Percentiles rank a stretch among this genome's conserved stretches.
Evolutionary conservation across 1,140 invertebrate genomes (phyloP).

Genomic region (Sesamia nonagrioides): DNA sequence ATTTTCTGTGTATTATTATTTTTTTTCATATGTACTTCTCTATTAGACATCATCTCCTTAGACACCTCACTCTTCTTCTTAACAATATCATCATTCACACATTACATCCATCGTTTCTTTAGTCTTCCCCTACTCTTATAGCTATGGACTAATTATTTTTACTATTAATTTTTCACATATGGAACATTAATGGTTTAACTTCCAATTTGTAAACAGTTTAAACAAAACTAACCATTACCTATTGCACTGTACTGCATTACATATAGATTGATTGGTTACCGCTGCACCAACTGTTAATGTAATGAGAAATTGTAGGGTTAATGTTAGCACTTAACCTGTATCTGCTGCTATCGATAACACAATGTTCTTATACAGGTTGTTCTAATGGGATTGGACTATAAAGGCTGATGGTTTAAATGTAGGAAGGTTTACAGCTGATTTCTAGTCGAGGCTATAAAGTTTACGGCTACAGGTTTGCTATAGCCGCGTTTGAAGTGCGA

Average conservation of each 20-base stretch:
- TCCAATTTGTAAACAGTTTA: too few relatives aligned
- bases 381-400: neutral
- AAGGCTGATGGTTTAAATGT: neutral
- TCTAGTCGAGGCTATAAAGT: constrained; percentile 15
- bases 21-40: too few relatives aligned
- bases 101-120: too few relatives aligned
- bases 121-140: too few relatives aligned
- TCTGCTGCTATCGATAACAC: constrained; percentile 24
- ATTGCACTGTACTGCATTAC: neutral
- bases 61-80: too few relatives aligned
- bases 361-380: neutral
- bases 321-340: constrained; percentile 35
- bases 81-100: too few relatives aligned
- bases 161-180: too few relatives aligned
- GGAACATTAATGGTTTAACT: neutral
- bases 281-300: constrained; percentile 5
- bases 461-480: neutral
- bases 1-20: too few relatives aligned
- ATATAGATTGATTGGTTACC: neutral
- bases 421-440: neutral
- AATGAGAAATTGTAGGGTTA: constrained; percentile 42
- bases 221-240: neutral
- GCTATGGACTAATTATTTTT: too few relatives aligned
- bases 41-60: too few relatives aligned
- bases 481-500: neutral